Conservation (phyloP, 2,888 invertebrate species). For the Coenonympha glycerion region DNA sequence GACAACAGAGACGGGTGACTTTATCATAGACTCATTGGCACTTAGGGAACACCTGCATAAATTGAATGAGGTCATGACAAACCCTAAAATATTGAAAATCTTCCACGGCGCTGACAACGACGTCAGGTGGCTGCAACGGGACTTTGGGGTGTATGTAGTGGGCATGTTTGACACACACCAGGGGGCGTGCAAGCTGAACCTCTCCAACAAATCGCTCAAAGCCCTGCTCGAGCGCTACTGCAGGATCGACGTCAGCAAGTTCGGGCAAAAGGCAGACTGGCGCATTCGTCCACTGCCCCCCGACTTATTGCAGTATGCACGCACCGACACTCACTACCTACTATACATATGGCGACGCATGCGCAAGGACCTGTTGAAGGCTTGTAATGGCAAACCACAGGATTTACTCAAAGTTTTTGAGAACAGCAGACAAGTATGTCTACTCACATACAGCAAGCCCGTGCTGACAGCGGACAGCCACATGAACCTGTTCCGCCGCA, state of each 20-base stretch:
- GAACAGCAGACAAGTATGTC: slow-evolving; percentile 83
- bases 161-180: slow-evolving; percentile 98
- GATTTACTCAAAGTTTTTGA: slow-evolving; percentile 82
- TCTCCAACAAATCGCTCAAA: slow-evolving; percentile 83
- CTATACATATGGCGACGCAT: slow-evolving; percentile 90
- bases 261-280: slow-evolving; percentile 95
- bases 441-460: slow-evolving; percentile 87
- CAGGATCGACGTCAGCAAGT: slow-evolving; percentile 87
- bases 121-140: slow-evolving; percentile 95
- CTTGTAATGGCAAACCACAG: slow-evolving; percentile 73
- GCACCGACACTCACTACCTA: slow-evolving; percentile 96
- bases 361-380: slow-evolving; percentile 80
- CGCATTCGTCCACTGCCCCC: slow-evolving; percentile 90
- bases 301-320: slow-evolving; percentile 88
- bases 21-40: slow-evolving; percentile 89
- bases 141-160: slow-evolving; percentile 95
- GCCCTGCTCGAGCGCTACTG: slow-evolving; percentile 88
- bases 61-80: slow-evolving; percentile 92
- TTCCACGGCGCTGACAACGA: slow-evolving; percentile 95
- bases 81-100: slow-evolving; percentile 93
- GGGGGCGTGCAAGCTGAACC: slow-evolving; percentile 84
- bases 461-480: slow-evolving; percentile 81
- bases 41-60: slow-evolving; percentile 87
- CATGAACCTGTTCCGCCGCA: slow-evolving; percentile 85
- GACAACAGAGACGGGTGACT: slow-evolving; percentile 86